A percentile compares a stretch with the other conserved stretches of the same genome.
These are phyloP conservation scores for Perizoma flavofasciatum DNA, from an alignment of 2,888 invertebrate species.

Conservation along the genomic window DNA sequence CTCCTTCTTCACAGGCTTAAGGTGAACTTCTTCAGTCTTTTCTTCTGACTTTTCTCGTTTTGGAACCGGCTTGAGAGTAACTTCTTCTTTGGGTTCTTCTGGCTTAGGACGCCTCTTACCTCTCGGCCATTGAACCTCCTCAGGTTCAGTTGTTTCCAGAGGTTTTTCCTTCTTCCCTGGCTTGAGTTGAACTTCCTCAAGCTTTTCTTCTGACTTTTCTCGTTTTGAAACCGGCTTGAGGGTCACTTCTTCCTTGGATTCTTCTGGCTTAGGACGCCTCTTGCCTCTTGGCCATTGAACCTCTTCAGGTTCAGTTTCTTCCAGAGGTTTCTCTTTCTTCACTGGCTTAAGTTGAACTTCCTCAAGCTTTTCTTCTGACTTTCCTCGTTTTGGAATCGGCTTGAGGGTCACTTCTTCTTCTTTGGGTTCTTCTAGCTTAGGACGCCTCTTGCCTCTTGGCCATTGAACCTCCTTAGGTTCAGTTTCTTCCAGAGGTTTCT, in stretches of 20 bases:
- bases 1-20: slow-evolving; percentile 43
- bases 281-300: slow-evolving; percentile 55
- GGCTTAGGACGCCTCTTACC: slow-evolving; percentile 18
- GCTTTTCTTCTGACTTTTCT: slow-evolving; percentile 28
- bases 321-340: slow-evolving; percentile 46
- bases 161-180: slow-evolving; percentile 4
- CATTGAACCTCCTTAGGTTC: slow-evolving; percentile 47
- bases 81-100: slow-evolving; percentile 51
- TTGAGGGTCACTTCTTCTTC: slow-evolving; percentile 56
- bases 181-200: slow-evolving; percentile 5
- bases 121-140: slow-evolving; percentile 13
- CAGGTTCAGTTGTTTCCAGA: neutral
- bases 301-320: slow-evolving; percentile 39
- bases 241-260: slow-evolving; percentile 44
- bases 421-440: slow-evolving; percentile 50
- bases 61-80: slow-evolving; percentile 51
- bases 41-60: slow-evolving; percentile 53
- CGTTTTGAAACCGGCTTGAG: slow-evolving; percentile 56
- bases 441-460: slow-evolving; percentile 45
- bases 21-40: slow-evolving; percentile 28
- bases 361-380: slow-evolving; percentile 57
- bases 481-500: slow-evolving; percentile 65
- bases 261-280: slow-evolving; percentile 50
- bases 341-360: slow-evolving; percentile 55
- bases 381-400: slow-evolving; percentile 49